Percentiles rank a stretch among this genome's conserved stretches.
Evolutionary conservation across 2,888 invertebrate species (phyloP).

Genomic region (Sarcophaga rosellei): DNA sequence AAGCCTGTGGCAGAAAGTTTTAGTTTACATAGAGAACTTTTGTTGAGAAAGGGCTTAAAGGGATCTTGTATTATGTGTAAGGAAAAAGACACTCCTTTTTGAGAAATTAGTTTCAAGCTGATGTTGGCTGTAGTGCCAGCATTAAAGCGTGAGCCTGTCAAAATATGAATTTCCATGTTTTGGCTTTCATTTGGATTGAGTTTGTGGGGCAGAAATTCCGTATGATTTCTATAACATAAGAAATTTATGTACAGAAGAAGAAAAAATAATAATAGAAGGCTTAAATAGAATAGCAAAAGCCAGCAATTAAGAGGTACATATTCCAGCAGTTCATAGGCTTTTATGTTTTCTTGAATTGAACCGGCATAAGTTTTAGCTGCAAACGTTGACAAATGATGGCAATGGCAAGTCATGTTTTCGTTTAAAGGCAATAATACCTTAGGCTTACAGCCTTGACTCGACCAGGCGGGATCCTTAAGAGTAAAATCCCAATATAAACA

Average conservation of each 20-base stretch:
- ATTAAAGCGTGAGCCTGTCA: conserved; percentile 71
- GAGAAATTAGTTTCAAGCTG: conserved; percentile 63
- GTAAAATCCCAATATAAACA: conserved; percentile 70
- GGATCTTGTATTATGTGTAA: conserved; percentile 65
- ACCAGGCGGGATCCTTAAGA: conserved; percentile 68
- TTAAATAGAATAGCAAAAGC: conserved; percentile 51
- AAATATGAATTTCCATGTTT: conserved; percentile 58
- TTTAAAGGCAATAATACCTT: conserved; percentile 40
- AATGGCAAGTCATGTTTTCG: conserved; percentile 66
- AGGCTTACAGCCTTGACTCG: conserved; percentile 67
- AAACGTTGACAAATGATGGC: conserved; percentile 71
- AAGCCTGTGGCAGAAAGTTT: conserved; percentile 31
- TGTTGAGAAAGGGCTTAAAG: conserved; percentile 34
- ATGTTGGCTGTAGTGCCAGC: conserved; percentile 72
- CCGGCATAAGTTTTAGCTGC: conserved; percentile 62
- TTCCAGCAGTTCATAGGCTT: conserved; percentile 33
- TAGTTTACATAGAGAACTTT: conserved; percentile 57
- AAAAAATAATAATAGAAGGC: background rate
- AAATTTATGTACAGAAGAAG: conserved; percentile 45
- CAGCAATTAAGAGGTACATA: conserved; percentile 61
- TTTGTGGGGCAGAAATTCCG: conserved; percentile 32
- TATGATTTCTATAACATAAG: background rate
- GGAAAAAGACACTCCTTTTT: conserved; percentile 19
- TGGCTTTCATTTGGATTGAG: background rate
- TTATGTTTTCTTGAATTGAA: conserved; percentile 17